Evolutionary conservation across 2,888 invertebrate species (phyloP), one percentile per base, ranked within the genome.

Genomic region (Eupithecia vulgata): DNA sequence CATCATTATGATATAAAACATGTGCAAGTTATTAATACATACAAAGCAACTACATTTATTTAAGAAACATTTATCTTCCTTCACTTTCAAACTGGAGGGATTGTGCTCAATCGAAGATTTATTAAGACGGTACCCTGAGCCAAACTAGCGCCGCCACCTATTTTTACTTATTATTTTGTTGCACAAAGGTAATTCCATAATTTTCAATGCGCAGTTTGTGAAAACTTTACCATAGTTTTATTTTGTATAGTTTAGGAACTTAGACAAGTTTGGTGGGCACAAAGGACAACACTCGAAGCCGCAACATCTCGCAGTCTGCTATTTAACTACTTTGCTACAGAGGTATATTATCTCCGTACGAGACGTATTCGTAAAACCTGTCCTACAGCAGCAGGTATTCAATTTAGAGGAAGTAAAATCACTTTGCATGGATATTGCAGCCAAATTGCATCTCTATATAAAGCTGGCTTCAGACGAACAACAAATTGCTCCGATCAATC

Each of bases 371-470:
- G 65, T 40, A 40, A 13, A 40, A 65, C 8, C 40, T 40, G 40
- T 42, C 42, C 25, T 6, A 37, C n/a, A 12, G 25, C 15, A 34
- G 61, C 61, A 30, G 61, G 61, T 61, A 34, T 61, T 61, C 30
- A 40, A 37, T 65, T 65, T n/a, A 35, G 62, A n/a, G 68, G 73
- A 76, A 85, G 85, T 83, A 87, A 89, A 89, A 89, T 88, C 86
- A 85, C 87, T 90, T 83, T 85, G 85, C 83, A 86, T 87, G 86
- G 40, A 65, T 65, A 90, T 90, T 88, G 90, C 89, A 79, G 82
- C 82, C 84, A 87, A 90, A 90, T 89, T 89, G 86, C 89, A 88
- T 87, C 83, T 68, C 59, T 59, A 68, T 75, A 73, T 84, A 82
- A 84, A 83, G 84, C 83, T 80, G 78, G 79, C 73, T 74, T 74